Evolutionary conservation across 2,797 vertebrate genomes (phyloP).

Genomic region (Cetoscarus ocellatus): DNA sequence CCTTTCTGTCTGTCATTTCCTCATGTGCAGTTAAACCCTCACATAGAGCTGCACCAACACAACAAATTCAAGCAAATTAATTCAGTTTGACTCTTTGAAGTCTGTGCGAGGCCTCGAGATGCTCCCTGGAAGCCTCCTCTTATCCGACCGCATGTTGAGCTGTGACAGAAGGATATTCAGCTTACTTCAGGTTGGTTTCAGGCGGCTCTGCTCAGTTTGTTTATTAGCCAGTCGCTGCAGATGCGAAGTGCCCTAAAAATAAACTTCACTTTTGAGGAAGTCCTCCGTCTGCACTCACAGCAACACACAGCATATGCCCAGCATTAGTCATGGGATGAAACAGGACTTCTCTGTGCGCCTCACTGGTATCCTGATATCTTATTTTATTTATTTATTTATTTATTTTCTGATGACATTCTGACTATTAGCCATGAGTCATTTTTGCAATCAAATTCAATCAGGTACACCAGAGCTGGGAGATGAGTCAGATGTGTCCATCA

Average conservation of each 20-base stretch:
- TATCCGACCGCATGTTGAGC: conserved; percentile 1
- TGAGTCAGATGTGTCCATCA: conserved; percentile 40
- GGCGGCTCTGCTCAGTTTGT: conserved; percentile 31
- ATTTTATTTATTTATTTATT: conserved; percentile 2
- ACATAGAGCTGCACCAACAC: conserved; percentile 15
- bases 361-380: conserved; percentile 12
- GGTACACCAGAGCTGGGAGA: neutral
- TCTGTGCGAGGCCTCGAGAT: conserved; percentile 13
- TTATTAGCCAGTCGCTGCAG: conserved; percentile 38
- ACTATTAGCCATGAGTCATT: conserved; percentile 33
- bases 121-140: conserved; percentile 22
- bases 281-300: conserved; percentile 8
- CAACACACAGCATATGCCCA: conserved; percentile 17
- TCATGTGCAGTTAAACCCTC: no score
- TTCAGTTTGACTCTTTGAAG: conserved; percentile 19
- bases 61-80: conserved; percentile 25
- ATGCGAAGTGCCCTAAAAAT: conserved; percentile 32
- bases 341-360: conserved; percentile 2
- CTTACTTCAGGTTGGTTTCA: conserved; percentile 23
- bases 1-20: conserved; percentile 5
- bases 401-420: conserved; percentile 7
- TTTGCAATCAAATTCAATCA: conserved; percentile 22
- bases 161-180: conserved; percentile 20
- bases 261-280: conserved; percentile 27
- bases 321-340: conserved; percentile 26